Conservation (phyloP, 2,113 vertebrate species). For the Platichthys flesus region DNA sequence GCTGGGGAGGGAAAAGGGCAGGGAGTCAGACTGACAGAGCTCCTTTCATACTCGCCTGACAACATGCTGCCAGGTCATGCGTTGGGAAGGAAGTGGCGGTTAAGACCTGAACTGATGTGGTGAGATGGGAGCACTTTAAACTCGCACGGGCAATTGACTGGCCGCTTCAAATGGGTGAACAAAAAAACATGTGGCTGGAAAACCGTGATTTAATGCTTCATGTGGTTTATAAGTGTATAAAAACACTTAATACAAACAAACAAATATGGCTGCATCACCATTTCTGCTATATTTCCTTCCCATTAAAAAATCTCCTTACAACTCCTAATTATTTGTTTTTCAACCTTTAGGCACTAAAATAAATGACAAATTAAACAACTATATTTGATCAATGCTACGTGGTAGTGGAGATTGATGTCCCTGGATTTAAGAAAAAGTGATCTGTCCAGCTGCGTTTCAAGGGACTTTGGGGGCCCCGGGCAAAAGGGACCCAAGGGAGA, state of each 20-base stretch:
- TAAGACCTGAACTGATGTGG: slow-evolving; percentile 50
- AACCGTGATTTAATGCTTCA: neutral
- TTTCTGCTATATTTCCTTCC: slow-evolving; percentile 14
- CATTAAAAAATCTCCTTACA: neutral
- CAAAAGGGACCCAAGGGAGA: neutral
- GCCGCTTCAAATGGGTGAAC: slow-evolving; percentile 4
- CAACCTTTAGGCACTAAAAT: too few species aligned
- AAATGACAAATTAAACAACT: neutral
- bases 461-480: too few species aligned
- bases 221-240: neutral
- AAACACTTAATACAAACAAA: neutral
- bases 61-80: slow-evolving; percentile 62
- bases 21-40: slow-evolving; percentile 50
- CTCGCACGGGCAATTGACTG: slow-evolving; percentile 9
- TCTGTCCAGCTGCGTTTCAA: too few species aligned
- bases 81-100: slow-evolving; percentile 59
- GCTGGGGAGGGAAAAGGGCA: slow-evolving; percentile 47
- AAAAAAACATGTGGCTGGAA: neutral
- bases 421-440: neutral
- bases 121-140: slow-evolving; percentile 41
- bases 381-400: neutral
- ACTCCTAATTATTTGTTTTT: too few species aligned
- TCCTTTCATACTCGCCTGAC: slow-evolving; percentile 68
- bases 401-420: neutral
- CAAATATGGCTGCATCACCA: neutral